These are phyloP conservation scores for Fissipunctia ypsillon DNA, from an alignment of 2,888 invertebrate species.

Conservation along the genomic window DNA sequence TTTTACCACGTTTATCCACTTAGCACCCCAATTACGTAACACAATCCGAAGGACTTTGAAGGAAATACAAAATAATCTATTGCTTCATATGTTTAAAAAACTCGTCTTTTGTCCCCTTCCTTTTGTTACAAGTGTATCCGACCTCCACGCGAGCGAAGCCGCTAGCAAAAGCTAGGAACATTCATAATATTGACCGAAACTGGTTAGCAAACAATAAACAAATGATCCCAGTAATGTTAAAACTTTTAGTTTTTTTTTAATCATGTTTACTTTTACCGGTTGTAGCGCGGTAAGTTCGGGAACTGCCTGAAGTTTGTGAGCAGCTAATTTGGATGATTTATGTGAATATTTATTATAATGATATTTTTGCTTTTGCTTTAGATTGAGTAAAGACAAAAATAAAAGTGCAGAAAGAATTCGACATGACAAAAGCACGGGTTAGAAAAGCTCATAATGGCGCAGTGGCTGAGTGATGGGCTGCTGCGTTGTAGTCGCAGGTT, in stretches of 20 bases:
- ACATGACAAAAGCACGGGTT: too few relatives aligned
- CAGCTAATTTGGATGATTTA: conserved; percentile 60
- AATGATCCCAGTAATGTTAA: conserved; percentile 1
- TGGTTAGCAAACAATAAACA: conserved; percentile 17
- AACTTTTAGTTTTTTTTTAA: conserved; percentile 36
- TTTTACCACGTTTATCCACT: not conserved
- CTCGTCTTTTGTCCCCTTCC: too few relatives aligned
- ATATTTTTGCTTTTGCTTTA: conserved; percentile 17
- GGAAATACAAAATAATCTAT: not conserved
- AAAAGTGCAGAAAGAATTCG: not conserved
- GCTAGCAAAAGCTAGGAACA: too few relatives aligned
- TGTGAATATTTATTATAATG: conserved; percentile 42
- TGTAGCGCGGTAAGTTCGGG: conserved; percentile 32
- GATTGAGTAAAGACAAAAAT: not conserved
- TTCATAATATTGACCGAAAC: conserved; percentile 41
- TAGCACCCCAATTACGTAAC: too few relatives aligned
- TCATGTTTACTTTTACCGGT: conserved; percentile 41
- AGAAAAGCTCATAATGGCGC: not conserved
- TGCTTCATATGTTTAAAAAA: not conserved
- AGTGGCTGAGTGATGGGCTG: too few relatives aligned
- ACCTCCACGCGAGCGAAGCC: too few relatives aligned
- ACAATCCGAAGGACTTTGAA: too few relatives aligned
- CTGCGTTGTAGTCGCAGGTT: not conserved
- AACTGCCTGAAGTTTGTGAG: conserved; percentile 33
- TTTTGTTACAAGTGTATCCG: too few relatives aligned